Evolutionary conservation across 2,113 vertebrate species (phyloP).

Genomic region (Paratilapia polleni): DNA sequence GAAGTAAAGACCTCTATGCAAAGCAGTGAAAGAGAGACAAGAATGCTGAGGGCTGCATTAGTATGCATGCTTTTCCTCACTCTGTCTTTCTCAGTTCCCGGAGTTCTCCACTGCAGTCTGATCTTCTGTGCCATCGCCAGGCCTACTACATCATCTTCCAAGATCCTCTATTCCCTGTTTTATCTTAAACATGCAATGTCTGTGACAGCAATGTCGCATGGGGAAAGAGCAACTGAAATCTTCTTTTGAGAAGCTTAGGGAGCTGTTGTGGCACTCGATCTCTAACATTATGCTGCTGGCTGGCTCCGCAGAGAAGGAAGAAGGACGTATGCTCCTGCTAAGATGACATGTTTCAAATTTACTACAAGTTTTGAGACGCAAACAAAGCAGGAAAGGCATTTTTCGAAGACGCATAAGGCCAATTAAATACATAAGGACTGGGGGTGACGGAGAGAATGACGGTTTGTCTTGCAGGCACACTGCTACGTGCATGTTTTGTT

Average conservation of each 20-base stretch:
- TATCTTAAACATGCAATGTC: constrained; percentile 58
- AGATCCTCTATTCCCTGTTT: constrained; percentile 50
- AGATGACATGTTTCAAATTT: constrained; percentile 47
- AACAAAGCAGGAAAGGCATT: constrained; percentile 32
- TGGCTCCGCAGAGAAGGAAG: constrained; percentile 23
- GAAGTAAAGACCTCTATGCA: constrained; percentile 22
- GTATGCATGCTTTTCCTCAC: constrained; percentile 53
- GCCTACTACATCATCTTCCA: constrained; percentile 45
- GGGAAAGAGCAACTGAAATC: constrained; percentile 38
- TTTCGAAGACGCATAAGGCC: constrained; percentile 39
- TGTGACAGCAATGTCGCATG: constrained; percentile 39
- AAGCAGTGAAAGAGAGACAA: constrained; percentile 51
- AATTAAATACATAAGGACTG: constrained; percentile 33
- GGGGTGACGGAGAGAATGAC: constrained; percentile 7
- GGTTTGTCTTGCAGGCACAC: constrained; percentile 35
- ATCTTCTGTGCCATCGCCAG: constrained; percentile 48
- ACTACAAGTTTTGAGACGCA: constrained; percentile 46
- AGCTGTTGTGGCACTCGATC: constrained; percentile 47
- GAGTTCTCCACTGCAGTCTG: constrained; percentile 39
- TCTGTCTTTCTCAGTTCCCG: constrained; percentile 38
- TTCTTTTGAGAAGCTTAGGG: constrained; percentile 39
- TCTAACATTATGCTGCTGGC: constrained; percentile 25
- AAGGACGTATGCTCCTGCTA: background rate
- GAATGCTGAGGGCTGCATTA: constrained; percentile 64
- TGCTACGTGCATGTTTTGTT: constrained; percentile 23